Conservation (phyloP, 2,113 vertebrate species). For the Suricata suricatta region DNA sequence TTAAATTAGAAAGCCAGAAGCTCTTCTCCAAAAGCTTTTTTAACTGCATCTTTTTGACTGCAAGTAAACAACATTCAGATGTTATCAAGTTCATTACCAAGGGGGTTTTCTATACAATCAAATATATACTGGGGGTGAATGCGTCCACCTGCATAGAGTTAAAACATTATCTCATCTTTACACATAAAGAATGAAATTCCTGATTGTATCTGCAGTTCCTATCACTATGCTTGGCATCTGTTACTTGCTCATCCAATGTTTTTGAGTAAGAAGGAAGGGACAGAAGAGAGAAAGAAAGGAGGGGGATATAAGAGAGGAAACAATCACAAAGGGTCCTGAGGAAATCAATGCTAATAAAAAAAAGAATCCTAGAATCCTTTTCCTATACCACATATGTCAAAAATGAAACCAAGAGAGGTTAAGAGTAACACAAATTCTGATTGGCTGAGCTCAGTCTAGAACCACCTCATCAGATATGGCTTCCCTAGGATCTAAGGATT, state of each 20-base stretch:
- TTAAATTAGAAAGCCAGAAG: background rate
- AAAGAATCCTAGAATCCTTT: background rate
- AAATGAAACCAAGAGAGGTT: background rate
- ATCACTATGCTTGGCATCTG: background rate
- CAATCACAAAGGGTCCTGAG: background rate
- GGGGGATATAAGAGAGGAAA: background rate
- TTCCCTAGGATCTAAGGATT: background rate
- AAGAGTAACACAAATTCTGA: background rate
- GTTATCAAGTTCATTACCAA: background rate
- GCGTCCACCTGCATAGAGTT: conserved; percentile 38
- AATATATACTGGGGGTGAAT: conserved; percentile 28
- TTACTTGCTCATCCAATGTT: background rate
- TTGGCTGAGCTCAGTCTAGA: background rate
- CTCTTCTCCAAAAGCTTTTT: background rate
- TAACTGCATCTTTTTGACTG: background rate
- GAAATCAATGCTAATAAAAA: background rate
- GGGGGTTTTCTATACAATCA: conserved; percentile 19
- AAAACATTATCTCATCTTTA: background rate
- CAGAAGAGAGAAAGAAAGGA: background rate
- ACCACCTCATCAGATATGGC: background rate
- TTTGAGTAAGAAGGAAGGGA: background rate
- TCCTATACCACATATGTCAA: background rate
- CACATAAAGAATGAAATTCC: background rate
- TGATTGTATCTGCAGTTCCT: background rate
- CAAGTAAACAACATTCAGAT: background rate